A percentile compares a stretch with the other conserved stretches of the same genome.
phyloP scores from a whole-genome alignment of 2,113 vertebrate species.

The Mus pahari region DNA sequence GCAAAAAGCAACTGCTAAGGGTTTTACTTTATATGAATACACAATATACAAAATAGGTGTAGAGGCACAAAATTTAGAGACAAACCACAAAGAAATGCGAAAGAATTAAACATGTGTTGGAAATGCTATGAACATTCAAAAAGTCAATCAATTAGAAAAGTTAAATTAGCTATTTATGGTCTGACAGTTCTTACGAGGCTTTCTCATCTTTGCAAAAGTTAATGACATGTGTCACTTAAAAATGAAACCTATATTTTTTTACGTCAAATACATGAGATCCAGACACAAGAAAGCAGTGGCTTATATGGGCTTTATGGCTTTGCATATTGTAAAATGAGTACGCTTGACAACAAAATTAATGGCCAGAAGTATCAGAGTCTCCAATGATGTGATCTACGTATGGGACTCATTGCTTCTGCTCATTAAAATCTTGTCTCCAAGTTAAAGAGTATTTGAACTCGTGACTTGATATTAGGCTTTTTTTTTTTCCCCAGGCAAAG shows the following conservation, averaged over 20 bases:
- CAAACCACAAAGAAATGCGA: background rate
- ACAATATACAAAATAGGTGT: constrained; percentile 1
- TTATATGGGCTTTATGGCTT: background rate
- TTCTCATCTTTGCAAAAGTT: constrained; percentile 11
- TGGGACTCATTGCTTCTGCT: background rate
- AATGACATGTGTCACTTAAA: background rate
- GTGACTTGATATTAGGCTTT: background rate
- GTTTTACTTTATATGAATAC: constrained; percentile 58
- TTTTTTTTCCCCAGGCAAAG: background rate
- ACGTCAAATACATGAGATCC: background rate
- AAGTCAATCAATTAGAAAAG: background rate
- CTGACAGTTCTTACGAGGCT: background rate
- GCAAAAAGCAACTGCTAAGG: constrained; percentile 66
- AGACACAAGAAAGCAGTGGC: background rate
- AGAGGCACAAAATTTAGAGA: background rate
- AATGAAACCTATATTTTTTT: background rate
- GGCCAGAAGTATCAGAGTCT: background rate
- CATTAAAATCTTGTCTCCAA: background rate
- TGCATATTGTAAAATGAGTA: background rate
- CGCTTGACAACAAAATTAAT: background rate
- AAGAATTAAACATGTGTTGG: constrained; percentile 49
- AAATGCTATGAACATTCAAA: constrained; percentile 4
- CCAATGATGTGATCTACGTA: background rate
- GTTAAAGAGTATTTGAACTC: background rate
- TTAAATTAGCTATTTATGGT: background rate